Percentiles rank a stretch among this genome's conserved stretches.
These are phyloP conservation scores for Drosophila kokeensis DNA, from an alignment of 2,888 invertebrate species.

Conservation along the genomic window DNA sequence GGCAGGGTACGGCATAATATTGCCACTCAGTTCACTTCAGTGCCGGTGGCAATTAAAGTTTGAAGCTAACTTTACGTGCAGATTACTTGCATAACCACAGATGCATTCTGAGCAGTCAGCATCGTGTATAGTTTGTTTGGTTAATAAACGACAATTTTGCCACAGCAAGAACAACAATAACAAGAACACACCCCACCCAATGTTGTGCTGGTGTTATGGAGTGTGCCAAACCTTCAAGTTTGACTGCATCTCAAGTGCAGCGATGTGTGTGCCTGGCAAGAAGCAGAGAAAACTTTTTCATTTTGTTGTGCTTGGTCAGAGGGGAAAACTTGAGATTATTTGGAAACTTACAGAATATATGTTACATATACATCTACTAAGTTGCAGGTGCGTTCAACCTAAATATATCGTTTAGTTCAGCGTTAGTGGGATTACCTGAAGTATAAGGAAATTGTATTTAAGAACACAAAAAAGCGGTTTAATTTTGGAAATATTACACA, in stretches of 20 bases:
- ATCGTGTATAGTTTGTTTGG: constrained; percentile 53
- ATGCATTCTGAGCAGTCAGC: constrained; percentile 25
- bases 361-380: not conserved
- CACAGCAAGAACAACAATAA: constrained; percentile 25
- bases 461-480: not conserved
- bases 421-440: constrained; percentile 5
- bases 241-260: constrained; percentile 50
- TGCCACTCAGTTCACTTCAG: constrained; percentile 54
- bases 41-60: constrained; percentile 71
- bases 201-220: constrained; percentile 21
- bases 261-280: constrained; percentile 35
- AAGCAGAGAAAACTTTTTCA: constrained; percentile 10
- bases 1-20: constrained; percentile 32
- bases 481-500: not conserved
- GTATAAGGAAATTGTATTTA: constrained; percentile 1
- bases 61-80: constrained; percentile 62
- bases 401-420: constrained; percentile 28
- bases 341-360: constrained; percentile 24
- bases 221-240: constrained; percentile 43
- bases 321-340: constrained; percentile 63
- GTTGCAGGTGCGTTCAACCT: constrained; percentile 20
- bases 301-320: constrained; percentile 50
- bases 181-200: not conserved
- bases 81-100: constrained; percentile 54
- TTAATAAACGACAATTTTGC: constrained; percentile 63